Evolutionary conservation across 2,113 vertebrate genomes (phyloP).

Genomic region (Prinia subflava): DNA sequence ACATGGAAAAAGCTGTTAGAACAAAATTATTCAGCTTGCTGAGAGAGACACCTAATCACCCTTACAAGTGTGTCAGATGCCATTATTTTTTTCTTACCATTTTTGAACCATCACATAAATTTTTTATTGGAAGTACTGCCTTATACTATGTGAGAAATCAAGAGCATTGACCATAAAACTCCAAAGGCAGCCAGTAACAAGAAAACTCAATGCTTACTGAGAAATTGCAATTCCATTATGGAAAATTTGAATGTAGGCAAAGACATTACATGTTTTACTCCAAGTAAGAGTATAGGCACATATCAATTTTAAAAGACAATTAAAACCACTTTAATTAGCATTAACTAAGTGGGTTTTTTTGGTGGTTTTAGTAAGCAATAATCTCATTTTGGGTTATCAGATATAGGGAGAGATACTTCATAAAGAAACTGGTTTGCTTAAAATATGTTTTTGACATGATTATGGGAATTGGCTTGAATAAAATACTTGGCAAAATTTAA

Average conservation of each 20-base stretch:
- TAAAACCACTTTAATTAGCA: not conserved
- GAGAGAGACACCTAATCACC: conserved; percentile 19
- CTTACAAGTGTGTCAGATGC: not conserved
- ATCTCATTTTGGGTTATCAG: not conserved
- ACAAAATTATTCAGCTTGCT: not conserved
- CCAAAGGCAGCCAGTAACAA: not conserved
- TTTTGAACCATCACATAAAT: conserved; percentile 16
- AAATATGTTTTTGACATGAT: not conserved
- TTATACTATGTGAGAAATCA: not conserved
- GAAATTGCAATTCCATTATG: not conserved
- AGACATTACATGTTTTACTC: not conserved
- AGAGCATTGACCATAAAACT: not conserved
- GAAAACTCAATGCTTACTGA: not conserved
- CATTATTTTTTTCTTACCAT: not conserved
- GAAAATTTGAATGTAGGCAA: not conserved
- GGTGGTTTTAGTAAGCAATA: not conserved
- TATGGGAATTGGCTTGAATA: not conserved
- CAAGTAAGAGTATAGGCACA: not conserved
- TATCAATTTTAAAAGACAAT: not conserved
- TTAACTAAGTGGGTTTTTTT: not conserved
- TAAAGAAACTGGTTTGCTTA: not conserved
- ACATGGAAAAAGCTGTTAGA: not conserved
- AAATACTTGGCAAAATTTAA: not conserved
- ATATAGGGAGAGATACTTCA: not conserved
- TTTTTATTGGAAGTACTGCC: conserved; percentile 15